Conservation (phyloP, 2,113 vertebrate species). For the Lota lota region DNA sequence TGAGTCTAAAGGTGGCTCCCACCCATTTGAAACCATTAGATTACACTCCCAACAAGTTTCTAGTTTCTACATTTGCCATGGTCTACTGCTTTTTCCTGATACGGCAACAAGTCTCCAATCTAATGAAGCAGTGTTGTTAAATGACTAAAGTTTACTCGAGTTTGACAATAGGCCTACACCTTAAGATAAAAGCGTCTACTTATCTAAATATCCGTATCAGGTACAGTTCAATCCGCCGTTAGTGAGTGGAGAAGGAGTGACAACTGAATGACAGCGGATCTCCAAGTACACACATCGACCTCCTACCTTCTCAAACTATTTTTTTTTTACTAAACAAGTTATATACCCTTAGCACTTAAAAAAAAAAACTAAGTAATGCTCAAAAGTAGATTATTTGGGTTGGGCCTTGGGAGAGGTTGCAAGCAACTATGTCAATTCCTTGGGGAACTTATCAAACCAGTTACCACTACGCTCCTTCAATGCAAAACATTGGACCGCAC, state of each 20-base stretch:
- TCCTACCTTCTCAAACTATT: too few species aligned
- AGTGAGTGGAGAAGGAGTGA: too few species aligned
- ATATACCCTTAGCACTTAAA: too few species aligned
- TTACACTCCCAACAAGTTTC: too few species aligned
- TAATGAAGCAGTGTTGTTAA: background rate
- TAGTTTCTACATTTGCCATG: too few species aligned
- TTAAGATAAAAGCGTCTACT: background rate
- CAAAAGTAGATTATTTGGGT: too few species aligned
- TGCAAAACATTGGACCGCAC: constrained; percentile 49
- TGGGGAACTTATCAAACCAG: constrained; percentile 52
- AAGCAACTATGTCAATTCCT: background rate
- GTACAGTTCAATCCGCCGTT: background rate
- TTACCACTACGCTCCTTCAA: constrained; percentile 39
- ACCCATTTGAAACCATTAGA: background rate
- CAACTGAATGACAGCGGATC: too few species aligned
- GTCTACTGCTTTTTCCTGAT: background rate
- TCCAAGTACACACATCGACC: too few species aligned
- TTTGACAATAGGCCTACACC: background rate
- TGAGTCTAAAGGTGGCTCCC: background rate
- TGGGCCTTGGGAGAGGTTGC: constrained; percentile 34
- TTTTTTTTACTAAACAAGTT: too few species aligned
- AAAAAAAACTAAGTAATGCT: too few species aligned
- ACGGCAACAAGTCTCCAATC: background rate
- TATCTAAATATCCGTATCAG: background rate
- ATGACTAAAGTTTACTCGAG: background rate